Conservation (phyloP, 2,797 vertebrate genomes). For the Gambelia wislizenii region DNA sequence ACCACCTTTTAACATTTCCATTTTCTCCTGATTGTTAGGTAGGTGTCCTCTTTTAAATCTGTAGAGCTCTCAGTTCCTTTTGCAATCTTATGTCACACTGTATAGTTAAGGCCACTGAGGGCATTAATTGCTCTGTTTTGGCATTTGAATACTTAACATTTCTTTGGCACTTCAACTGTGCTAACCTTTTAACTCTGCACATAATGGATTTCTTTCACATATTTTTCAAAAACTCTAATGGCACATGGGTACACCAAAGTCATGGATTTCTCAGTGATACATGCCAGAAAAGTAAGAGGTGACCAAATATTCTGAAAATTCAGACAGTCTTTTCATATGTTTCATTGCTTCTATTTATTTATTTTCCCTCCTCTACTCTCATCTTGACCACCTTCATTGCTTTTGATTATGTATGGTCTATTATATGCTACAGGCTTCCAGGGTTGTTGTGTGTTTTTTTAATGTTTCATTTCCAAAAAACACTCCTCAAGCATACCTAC, state of each 20-base stretch:
- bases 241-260: not conserved
- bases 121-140: conserved; percentile 14
- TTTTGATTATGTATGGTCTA: not conserved
- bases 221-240: not conserved
- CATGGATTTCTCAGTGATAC: not conserved
- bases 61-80: not conserved
- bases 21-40: conserved; percentile 1
- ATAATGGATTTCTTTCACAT: not conserved
- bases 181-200: conserved; percentile 2
- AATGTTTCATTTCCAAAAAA: not conserved
- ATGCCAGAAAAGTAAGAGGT: not conserved
- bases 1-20: not conserved
- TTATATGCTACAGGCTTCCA: not conserved
- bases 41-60: not conserved
- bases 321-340: not conserved
- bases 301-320: not conserved
- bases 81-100: not conserved
- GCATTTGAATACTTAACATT: not conserved
- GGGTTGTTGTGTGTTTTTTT: too few relatives aligned
- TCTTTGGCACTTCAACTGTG: not conserved
- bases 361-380: not conserved
- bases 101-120: not conserved
- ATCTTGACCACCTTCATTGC: not conserved
- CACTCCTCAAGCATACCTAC: not conserved
- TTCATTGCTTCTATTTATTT: not conserved